These are phyloP conservation scores for Herminia tarsipennalis DNA, from an alignment of 2,888 invertebrate genomes.

Conservation along the genomic window DNA sequence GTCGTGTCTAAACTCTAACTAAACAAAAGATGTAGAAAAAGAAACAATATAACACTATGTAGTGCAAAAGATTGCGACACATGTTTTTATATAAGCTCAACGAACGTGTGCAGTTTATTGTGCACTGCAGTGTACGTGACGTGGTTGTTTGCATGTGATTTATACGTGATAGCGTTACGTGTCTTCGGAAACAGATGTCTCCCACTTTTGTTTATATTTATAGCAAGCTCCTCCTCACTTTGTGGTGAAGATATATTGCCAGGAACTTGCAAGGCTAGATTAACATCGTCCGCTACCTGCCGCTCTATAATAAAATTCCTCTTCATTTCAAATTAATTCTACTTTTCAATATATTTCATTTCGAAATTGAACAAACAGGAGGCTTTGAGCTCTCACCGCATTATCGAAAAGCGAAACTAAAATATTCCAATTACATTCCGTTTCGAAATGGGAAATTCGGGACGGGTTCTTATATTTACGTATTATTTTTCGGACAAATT, in stretches of 20 bases:
- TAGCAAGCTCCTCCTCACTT: too few relatives aligned
- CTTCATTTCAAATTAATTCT: too few relatives aligned
- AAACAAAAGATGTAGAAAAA: neutral
- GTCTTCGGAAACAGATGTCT: neutral
- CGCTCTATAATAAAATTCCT: too few relatives aligned
- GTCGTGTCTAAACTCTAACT: neutral
- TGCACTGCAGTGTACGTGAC: constrained; percentile 42
- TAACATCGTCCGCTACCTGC: too few relatives aligned
- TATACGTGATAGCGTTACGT: constrained; percentile 2
- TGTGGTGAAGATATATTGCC: too few relatives aligned
- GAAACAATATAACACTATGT: neutral
- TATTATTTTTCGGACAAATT: constrained; percentile 26
- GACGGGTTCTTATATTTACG: constrained; percentile 24
- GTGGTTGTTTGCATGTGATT: constrained; percentile 29
- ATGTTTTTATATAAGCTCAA: constrained; percentile 2
- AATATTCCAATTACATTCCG: constrained; percentile 34
- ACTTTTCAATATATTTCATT: too few relatives aligned
- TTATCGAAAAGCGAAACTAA: constrained; percentile 19
- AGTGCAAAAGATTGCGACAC: constrained; percentile 3
- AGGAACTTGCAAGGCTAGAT: too few relatives aligned
- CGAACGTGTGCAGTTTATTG: constrained; percentile 34
- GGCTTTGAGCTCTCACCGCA: too few relatives aligned
- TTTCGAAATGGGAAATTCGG: constrained; percentile 30
- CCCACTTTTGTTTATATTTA: neutral
- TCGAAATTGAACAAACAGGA: too few relatives aligned